phyloP scores from a whole-genome alignment of 2,888 invertebrate species.

The Acanthoscelides obtectus region DNA sequence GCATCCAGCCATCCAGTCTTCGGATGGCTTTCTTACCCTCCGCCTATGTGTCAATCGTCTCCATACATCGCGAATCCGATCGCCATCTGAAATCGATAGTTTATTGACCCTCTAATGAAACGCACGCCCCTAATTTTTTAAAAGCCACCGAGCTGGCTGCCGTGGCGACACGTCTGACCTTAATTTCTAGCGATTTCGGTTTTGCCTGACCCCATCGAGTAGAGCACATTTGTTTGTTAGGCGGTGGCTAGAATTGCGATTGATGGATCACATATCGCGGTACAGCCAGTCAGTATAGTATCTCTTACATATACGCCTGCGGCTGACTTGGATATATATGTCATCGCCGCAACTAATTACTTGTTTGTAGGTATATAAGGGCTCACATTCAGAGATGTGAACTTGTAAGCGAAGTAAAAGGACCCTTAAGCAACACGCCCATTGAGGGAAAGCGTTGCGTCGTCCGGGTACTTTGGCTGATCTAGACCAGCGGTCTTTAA shows the following conservation, averaged over 20 bases:
- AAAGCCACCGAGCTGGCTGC: constrained; percentile 1
- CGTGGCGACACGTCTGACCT: constrained; percentile 17
- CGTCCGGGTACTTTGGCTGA: too few species aligned
- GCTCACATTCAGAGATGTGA: too few species aligned
- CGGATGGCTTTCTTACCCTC: background rate
- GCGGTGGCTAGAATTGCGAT: constrained; percentile 5
- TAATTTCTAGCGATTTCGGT: constrained; percentile 20
- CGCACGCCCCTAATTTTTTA: constrained; percentile 8
- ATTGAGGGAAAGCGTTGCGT: too few species aligned
- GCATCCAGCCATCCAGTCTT: too few species aligned
- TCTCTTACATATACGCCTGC: background rate
- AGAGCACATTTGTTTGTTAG: constrained; percentile 9
- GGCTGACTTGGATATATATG: background rate
- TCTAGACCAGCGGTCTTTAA: too few species aligned
- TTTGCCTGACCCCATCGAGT: constrained; percentile 15
- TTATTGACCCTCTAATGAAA: constrained; percentile 13
- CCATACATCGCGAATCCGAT: background rate
- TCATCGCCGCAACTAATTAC: background rate
- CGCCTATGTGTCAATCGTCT: background rate
- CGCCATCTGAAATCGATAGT: constrained; percentile 10
- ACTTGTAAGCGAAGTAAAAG: too few species aligned
- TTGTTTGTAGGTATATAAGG: background rate
- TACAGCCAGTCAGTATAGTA: background rate
- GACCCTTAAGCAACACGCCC: too few species aligned
- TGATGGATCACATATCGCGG: background rate